phyloP scores from a whole-genome alignment of 2,888 invertebrate genomes.

The Omphaloscelis lunosa region DNA sequence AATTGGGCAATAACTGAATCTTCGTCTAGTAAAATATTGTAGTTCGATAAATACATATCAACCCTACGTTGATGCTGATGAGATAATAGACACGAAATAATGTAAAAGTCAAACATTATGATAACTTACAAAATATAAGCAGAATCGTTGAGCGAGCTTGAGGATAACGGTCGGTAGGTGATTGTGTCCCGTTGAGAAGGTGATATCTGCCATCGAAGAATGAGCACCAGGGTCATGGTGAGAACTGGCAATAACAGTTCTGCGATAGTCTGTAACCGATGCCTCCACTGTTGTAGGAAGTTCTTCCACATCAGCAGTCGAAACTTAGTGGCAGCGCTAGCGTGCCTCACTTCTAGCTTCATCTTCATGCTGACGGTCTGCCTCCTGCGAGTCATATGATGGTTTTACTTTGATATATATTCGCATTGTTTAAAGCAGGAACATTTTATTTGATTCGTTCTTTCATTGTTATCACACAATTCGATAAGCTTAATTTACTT shows the following conservation, averaged over 20 bases:
- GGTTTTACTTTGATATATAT: conserved; percentile 17
- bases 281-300: conserved; percentile 94
- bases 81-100: background rate
- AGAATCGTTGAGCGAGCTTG: conserved; percentile 75
- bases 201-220: conserved; percentile 93
- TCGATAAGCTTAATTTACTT: conserved; percentile 54
- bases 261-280: conserved; percentile 92
- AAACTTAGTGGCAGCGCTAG: conserved; percentile 90
- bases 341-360: conserved; percentile 66
- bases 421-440: conserved; percentile 19
- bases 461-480: conserved; percentile 51
- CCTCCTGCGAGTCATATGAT: conserved; percentile 29
- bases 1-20: background rate
- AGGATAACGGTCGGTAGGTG: conserved; percentile 77
- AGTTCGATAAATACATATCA: background rate
- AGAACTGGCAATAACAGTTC: conserved; percentile 93
- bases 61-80: too few relatives aligned
- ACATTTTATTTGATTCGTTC: conserved; percentile 37
- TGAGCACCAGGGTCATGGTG: conserved; percentile 92
- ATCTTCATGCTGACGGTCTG: conserved; percentile 53
- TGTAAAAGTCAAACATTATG: background rate
- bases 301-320: conserved; percentile 96
- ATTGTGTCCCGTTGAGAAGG: conserved; percentile 80
- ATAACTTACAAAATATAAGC: conserved; percentile 78
- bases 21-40: background rate